Evolutionary conservation across 2,113 vertebrate genomes (phyloP), one percentile per base, ranked within the genome.

Genomic region (Dascyllus trimaculatus): DNA sequence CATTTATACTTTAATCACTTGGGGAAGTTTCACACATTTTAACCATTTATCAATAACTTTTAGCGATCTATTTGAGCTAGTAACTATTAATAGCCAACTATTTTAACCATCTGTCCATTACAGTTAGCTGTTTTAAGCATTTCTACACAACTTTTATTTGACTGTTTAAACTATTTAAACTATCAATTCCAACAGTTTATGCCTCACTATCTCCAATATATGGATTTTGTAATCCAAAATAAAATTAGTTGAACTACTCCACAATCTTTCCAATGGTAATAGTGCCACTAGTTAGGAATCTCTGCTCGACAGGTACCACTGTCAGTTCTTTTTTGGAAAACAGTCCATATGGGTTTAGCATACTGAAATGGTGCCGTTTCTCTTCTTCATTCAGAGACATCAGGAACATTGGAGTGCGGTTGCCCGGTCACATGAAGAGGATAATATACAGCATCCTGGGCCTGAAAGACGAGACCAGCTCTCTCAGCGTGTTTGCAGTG

Each of bases 361-460:
- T 15, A 52, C 53, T 85, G 14, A 51, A 56, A 22, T 4, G 0
- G 40, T 59, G 22, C 60, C n/a, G 10, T 56, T 48, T 29, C 21
- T 84, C 40, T 54, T 10, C 22, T 71, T 56, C 57, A 74, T 68
- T 13, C 92, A 99, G 98, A 0, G 98, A 99, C 86, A 95, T 99
- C 89, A 95, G 93, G 90, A 96, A 95, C 22, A 95, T 98, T 0
- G 98, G 98, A 0, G 96, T 99, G 49, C 96, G 96, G 5, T 84
- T 98, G 72, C 96, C 97, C 0, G 97, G 98, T 13, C 98, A 99
- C 94, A 97, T 98, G 94, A 99, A 99, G 75, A 95, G 97, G 79
- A 96, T 99, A 0, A 95, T 95, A 66, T 98, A 97, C 92, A 99
- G 98, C 93, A 96, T 99, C 83, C 88, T 99, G 89, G 96, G 97